Percentiles rank a stretch among this genome's conserved stretches.
phyloP scores from a whole-genome alignment of 2,888 invertebrate species.

The Ellobium chinense region DNA sequence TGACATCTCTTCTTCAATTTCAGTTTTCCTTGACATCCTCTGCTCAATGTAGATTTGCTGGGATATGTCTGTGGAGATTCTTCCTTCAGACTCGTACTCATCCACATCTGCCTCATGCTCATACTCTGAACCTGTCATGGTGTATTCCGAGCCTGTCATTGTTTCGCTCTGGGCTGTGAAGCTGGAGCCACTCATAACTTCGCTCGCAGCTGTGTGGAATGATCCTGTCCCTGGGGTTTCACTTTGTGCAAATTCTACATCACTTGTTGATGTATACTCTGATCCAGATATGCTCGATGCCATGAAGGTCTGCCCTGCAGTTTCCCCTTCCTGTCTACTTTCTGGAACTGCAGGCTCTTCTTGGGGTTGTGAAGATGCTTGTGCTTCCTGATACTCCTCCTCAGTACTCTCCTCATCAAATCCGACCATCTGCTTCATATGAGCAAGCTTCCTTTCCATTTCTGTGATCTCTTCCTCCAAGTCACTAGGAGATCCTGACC shows the following conservation, averaged over 20 bases:
- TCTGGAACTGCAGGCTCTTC: not conserved
- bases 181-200: slow-evolving; percentile 38
- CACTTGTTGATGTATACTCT: slow-evolving; percentile 45
- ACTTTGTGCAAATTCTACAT: slow-evolving; percentile 31
- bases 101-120: slow-evolving; percentile 44
- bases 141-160: slow-evolving; percentile 51
- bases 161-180: slow-evolving; percentile 49
- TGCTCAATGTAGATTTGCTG: slow-evolving; percentile 76
- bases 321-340: slow-evolving; percentile 49
- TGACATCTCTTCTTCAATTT: not conserved
- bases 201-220: slow-evolving; percentile 34
- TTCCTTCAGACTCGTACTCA: slow-evolving; percentile 63
- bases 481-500: slow-evolving; percentile 60
- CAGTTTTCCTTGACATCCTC: slow-evolving; percentile 27
- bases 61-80: slow-evolving; percentile 69
- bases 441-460: slow-evolving; percentile 5
- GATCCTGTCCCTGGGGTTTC: slow-evolving; percentile 37
- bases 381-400: not conserved
- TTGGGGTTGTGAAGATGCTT: slow-evolving; percentile 23
- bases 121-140: slow-evolving; percentile 51
- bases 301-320: slow-evolving; percentile 32
- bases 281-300: slow-evolving; percentile 61
- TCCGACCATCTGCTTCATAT: not conserved
- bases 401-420: slow-evolving; percentile 34
- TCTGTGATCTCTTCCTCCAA: slow-evolving; percentile 46